These are phyloP conservation scores for Callipepla californica DNA, from an alignment of 2,113 vertebrate species.

Conservation along the genomic window DNA sequence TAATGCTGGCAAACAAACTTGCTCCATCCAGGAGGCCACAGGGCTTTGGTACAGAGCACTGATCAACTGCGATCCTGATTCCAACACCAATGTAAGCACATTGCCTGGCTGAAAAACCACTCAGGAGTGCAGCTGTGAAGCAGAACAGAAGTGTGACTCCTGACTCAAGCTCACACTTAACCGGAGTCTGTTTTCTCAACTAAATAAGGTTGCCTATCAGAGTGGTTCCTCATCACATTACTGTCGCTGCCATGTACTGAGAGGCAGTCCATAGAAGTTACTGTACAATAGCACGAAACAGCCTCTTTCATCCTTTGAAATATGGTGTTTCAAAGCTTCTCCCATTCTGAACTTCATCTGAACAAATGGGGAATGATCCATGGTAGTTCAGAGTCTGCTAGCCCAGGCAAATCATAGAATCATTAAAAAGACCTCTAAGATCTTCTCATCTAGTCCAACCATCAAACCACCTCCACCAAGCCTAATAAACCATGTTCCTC, in stretches of 20 bases:
- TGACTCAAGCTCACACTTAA: neutral
- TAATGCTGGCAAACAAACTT: slow-evolving; percentile 7
- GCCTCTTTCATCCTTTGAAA: neutral
- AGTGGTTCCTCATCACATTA: neutral
- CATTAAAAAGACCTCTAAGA: too few species aligned
- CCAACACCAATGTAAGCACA: neutral
- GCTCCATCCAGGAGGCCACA: neutral
- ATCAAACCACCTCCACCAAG: too few species aligned
- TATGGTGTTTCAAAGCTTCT: neutral
- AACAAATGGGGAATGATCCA: neutral
- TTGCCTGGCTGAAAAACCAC: neutral
- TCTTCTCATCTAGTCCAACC: too few species aligned
- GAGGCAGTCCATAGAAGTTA: neutral
- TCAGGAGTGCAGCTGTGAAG: neutral
- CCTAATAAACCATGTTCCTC: too few species aligned
- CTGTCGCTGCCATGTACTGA: neutral
- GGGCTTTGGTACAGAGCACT: neutral
- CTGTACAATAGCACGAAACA: neutral
- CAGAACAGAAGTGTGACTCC: neutral
- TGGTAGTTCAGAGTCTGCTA: neutral
- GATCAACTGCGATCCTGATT: neutral
- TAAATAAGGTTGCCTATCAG: neutral
- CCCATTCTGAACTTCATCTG: neutral
- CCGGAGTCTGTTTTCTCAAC: neutral
- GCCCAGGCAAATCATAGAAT: neutral